Evolutionary conservation across 2,888 invertebrate species (phyloP).

Genomic region (Pyrgus malvae): DNA sequence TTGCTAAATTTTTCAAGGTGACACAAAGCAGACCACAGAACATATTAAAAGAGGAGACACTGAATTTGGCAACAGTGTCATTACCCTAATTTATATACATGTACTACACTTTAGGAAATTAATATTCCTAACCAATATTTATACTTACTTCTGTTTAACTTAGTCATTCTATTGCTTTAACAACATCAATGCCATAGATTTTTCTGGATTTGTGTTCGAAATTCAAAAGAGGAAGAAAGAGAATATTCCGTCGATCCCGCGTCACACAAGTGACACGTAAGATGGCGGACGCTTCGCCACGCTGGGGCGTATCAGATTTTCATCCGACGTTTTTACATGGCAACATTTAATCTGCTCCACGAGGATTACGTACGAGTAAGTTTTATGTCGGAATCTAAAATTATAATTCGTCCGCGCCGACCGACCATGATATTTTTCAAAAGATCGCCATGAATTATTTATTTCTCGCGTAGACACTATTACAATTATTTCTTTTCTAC

Average conservation of each 20-base stretch:
- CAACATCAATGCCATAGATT: no score
- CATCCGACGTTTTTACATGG: slow-evolving; percentile 11
- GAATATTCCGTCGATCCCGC: slow-evolving; percentile 11
- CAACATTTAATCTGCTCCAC: slow-evolving; percentile 20
- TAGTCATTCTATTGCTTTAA: no score
- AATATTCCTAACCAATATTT: no score
- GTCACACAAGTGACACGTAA: slow-evolving; percentile 17
- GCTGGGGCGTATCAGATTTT: slow-evolving; percentile 12
- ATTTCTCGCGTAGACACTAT: slow-evolving; percentile 69
- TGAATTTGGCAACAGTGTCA: no score
- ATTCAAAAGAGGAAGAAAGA: slow-evolving; percentile 19
- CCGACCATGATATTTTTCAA: slow-evolving; percentile 71
- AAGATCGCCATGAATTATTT: slow-evolving; percentile 75
- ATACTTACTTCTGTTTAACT: no score
- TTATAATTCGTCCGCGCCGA: slow-evolving; percentile 69
- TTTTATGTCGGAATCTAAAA: slow-evolving; percentile 63
- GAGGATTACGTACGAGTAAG: slow-evolving; percentile 38
- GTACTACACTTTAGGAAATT: no score
- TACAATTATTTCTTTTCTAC: slow-evolving; percentile 74
- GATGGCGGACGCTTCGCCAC: slow-evolving; percentile 13
- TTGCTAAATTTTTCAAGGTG: no score
- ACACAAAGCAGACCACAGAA: no score
- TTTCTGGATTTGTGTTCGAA: slow-evolving; percentile 10
- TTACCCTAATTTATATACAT: no score
- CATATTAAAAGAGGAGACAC: no score